Base-by-base conservation (phyloP, 2,888 invertebrate genomes). In the Bimastos eiseni region DNA sequence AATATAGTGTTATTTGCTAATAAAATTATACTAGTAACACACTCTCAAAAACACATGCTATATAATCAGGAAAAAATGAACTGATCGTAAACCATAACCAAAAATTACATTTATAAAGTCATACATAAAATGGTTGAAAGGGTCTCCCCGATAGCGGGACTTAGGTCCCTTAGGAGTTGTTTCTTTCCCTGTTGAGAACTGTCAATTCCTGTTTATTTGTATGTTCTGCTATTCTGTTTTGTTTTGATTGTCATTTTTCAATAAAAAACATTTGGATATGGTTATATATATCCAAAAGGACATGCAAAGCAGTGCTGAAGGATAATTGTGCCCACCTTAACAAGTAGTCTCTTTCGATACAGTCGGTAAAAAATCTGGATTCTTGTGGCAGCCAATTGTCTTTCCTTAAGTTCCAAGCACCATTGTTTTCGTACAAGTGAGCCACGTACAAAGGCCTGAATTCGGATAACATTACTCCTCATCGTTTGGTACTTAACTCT, bases 401-500 rank as follows among this genome's bases (percentile, higher is more conserved):
- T 34, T 0, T 86, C 37, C 30, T 38, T 36, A 41, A 90, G 36
- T 84, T 70, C 83, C 21, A 24, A 15, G 19, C 34, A 34, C 21
- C 38, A 36, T 30, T 83, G 89, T 70, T 88, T 49, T 37, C 91
- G 86, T 15, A 21, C 90, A 37, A 90, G 37, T 30, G 34, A 83
- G 37, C 90, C 88, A 84, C 91, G 90, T 30, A 84, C 44, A 17
- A 88, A 33, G 49, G 91, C 37, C 89, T 92, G 92, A 44, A 92
- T 86, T 30, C 36, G 90, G 15, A 88, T 55, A n/a, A 89, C 89
- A 83, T 49, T 38, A 33, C 90, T n/a, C 21, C 41, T 89, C 30
- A 90, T 90, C 34, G 36, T 55, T 38, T 37, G 15, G 86, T 88
- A 92, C 37, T 91, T 19, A 34, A 83, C 88, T 89, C 91, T 91